Evolutionary conservation across 2,888 invertebrate species (phyloP), one percentile per base, ranked within the genome.

Genomic region (Folsomia candida): DNA sequence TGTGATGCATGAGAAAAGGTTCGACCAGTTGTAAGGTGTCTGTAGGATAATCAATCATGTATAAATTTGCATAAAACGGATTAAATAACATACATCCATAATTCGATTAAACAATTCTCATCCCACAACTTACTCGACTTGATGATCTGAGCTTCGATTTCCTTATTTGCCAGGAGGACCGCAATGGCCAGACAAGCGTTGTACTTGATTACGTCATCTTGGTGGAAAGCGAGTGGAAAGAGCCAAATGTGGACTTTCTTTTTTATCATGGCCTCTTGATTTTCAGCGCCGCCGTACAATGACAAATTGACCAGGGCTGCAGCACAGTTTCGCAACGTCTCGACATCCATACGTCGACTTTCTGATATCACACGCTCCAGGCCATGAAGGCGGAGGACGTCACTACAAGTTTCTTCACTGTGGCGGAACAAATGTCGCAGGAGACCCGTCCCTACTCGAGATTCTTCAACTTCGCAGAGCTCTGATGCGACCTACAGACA

Each of bases 171-270:
- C 26, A 97, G 96, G 75, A 98, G 86, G 28, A 94, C 94, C 3
- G 97, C 94, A 78, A 98, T 97, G 29, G 98, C 98, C 81, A 99
- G 86, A 83, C 98, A 99, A 14, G 99, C 98, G 83, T 98, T 99
- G 84, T 99, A 99, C 84, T 96, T 94, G 74, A 96, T 94, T 81
- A 97, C 94, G 82, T 98, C 97, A 82, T 99, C 98, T 80, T 90
- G 90, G 83, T 96, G 94, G 83, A 97, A 97, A 22, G 98, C 99
- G 78, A 99, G 84, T 0, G 98, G 97, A 83, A 98, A 99, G 73
- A 99, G 84, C 99, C 99, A 99, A 89, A 93, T 90, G 2, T 94
- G 94, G 11, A 93, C 94, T 84, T 94, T 94, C 76, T 92, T 87
- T 81, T 93, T 92, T 78, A 97, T 95, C 97, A 98, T 98, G 0